These are phyloP conservation scores for Odontomyia ornata DNA, from an alignment of 2,888 invertebrate species.

Conservation along the genomic window DNA sequence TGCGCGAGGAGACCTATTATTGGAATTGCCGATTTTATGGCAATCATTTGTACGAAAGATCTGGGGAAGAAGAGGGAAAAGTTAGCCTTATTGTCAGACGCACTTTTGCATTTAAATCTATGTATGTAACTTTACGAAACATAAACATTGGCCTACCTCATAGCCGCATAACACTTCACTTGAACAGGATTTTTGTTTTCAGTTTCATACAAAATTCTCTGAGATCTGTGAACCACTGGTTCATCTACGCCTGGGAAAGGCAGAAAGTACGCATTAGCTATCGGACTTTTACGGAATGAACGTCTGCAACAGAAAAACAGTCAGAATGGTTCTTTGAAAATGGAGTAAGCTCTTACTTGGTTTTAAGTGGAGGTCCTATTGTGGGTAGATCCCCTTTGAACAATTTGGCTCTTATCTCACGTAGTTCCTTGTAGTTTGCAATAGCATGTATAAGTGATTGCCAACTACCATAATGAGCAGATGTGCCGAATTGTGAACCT, in stretches of 20 bases:
- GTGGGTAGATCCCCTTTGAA: constrained; percentile 66
- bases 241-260: neutral
- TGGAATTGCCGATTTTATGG: neutral
- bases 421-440: constrained; percentile 71
- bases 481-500: constrained; percentile 62
- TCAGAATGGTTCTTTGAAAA: no score
- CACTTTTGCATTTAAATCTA: no score
- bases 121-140: no score
- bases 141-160: neutral
- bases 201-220: neutral
- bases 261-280: neutral
- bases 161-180: neutral
- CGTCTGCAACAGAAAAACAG: neutral
- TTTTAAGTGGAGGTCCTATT: neutral
- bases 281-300: neutral
- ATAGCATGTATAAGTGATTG: constrained; percentile 85
- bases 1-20: neutral
- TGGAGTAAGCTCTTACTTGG: neutral
- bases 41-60: neutral
- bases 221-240: neutral
- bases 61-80: no score
- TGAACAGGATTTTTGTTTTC: neutral
- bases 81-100: no score
- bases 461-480: constrained; percentile 87
- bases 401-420: constrained; percentile 72